Conservation (phyloP, 1,140 invertebrate genomes). For the Temnothorax longispinosus region DNA sequence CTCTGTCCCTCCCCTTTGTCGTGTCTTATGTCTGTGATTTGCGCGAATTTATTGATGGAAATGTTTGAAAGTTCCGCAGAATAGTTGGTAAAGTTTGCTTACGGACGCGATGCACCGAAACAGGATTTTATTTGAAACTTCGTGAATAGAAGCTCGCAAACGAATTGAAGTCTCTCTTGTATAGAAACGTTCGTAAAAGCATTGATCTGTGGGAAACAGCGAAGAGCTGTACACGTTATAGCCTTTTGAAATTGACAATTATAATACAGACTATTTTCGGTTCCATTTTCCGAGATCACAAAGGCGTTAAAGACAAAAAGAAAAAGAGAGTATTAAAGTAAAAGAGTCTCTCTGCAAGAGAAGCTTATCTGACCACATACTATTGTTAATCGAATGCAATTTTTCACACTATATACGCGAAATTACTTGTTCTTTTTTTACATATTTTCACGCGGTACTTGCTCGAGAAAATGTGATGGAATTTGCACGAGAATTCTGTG, state of each 20-base stretch:
- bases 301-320: too few species aligned
- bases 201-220: not conserved
- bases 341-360: not conserved
- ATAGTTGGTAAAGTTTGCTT: slow-evolving; percentile 52
- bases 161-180: not conserved
- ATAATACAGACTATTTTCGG: not conserved
- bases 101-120: slow-evolving; percentile 2
- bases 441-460: slow-evolving; percentile 7
- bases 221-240: not conserved
- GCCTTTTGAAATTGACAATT: not conserved
- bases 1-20: slow-evolving; percentile 12
- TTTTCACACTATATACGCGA: not conserved
- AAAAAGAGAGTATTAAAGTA: not conserved
- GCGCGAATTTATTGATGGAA: slow-evolving; percentile 39
- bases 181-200: slow-evolving; percentile 1
- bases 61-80: slow-evolving; percentile 52
- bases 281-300: not conserved
- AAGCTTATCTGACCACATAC: not conserved
- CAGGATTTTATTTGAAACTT: slow-evolving; percentile 49
- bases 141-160: not conserved
- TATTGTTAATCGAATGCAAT: not conserved
- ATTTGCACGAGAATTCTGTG: not conserved
- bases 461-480: not conserved
- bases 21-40: slow-evolving; percentile 40
- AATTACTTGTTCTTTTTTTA: not conserved